A percentile compares a stretch with the other conserved stretches of the same genome.
Conservation (phyloP, 2,113 vertebrate species). For the Hystrix cristata region DNA sequence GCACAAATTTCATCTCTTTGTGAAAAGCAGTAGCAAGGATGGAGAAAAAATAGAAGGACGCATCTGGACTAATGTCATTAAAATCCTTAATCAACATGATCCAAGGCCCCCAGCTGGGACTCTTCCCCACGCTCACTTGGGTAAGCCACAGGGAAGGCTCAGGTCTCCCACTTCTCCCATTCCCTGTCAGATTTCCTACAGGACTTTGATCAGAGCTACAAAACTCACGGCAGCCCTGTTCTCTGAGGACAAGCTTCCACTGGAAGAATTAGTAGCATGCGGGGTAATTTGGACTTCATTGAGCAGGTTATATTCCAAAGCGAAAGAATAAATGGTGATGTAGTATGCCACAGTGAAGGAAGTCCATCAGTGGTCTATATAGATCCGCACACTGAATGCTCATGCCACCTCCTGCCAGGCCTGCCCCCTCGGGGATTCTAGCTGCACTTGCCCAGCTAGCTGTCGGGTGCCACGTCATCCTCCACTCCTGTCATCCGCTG, state of each 20-base stretch:
- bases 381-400: neutral
- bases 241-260: neutral
- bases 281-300: neutral
- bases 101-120: neutral
- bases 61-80: neutral
- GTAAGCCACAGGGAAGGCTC: neutral
- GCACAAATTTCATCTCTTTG: neutral
- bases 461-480: neutral
- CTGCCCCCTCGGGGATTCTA: neutral
- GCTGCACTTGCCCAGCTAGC: neutral
- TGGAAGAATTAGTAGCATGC: neutral
- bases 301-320: neutral
- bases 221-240: neutral
- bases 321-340: neutral
- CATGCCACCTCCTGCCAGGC: neutral
- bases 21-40: neutral
- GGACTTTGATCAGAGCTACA: neutral
- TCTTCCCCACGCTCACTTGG: fast-evolving
- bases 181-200: neutral
- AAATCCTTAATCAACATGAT: neutral
- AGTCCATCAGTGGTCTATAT: neutral
- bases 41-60: neutral
- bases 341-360: neutral
- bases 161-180: neutral
- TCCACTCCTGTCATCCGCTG: neutral